phyloP scores from a whole-genome alignment of 1,140 invertebrate species.

The Pteromalus puparum region DNA sequence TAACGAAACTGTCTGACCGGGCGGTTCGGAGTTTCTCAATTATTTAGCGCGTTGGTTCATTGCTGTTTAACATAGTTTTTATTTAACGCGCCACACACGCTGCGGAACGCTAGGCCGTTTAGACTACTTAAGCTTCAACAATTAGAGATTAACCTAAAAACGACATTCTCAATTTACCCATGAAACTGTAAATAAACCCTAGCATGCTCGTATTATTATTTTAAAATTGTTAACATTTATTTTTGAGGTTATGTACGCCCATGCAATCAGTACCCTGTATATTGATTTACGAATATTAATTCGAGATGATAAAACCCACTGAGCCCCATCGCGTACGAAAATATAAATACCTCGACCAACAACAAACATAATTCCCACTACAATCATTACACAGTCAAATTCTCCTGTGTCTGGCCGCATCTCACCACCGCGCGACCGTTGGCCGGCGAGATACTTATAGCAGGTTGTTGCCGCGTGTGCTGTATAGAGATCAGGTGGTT shows the following conservation, averaged over 20 bases:
- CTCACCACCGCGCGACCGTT: neutral
- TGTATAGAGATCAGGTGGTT: conserved; percentile 34
- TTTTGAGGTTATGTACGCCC: neutral
- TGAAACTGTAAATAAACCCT: neutral
- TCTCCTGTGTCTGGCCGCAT: neutral
- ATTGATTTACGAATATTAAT: neutral
- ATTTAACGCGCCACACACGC: neutral
- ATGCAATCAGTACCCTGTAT: neutral
- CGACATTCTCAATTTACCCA: neutral
- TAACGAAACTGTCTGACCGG: too few species aligned
- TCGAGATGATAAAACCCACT: neutral
- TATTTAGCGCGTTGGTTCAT: neutral
- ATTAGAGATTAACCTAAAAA: conserved; percentile 5
- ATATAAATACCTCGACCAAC: neutral
- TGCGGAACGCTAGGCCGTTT: neutral
- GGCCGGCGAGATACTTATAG: neutral
- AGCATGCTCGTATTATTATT: neutral
- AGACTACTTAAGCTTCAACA: neutral
- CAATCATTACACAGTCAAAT: neutral
- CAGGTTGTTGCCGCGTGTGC: conserved; percentile 38
- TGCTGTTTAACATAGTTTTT: neutral
- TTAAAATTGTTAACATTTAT: neutral
- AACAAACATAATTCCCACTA: neutral
- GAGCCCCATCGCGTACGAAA: neutral
- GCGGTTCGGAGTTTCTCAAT: too few species aligned